Base-by-base conservation (phyloP, 2,113 vertebrate genomes). In the Polypterus senegalus region DNA sequence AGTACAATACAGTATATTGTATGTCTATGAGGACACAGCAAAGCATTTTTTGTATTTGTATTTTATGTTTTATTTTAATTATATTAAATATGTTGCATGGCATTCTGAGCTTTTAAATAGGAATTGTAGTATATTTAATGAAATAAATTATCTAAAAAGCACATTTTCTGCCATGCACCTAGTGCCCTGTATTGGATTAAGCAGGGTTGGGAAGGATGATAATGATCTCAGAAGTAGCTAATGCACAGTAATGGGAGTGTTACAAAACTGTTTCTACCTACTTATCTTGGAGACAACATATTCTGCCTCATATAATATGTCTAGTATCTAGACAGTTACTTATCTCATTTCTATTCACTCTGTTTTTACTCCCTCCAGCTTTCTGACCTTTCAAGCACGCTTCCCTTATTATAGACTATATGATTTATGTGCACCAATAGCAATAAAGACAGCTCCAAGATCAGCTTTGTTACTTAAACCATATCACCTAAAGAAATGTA, bases 401-500 rank as follows among this genome's bases (percentile, higher is more conserved):
- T 73, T 68, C 68, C 77, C 66, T 76, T 76, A 72, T 73, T 78
- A 72, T 47, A 69, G 61, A 72, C 56, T 49, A n/a, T 67, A 73
- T 80, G 73, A 82, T 84, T 83, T 81, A 81, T 3, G 7, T 75
- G 63, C 60, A 52, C 47, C 0, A 66, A 72, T 69, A 73, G 66
- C 48, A 62, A 59, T 45, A 69, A 48, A 76, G 74, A 75, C 70
- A 79, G 75, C 44, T 64, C 61, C 67, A 69, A 81, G 76, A 81
- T 78, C 71, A 76, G 68, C 68, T 74, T 57, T 1, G 3, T 66
- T 75, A 75, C 62, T 70, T 72, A 62, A 46, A 44, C 65, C 60
- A 69, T 61, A 73, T 65, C 68, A 66, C 54, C 59, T 69, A 67
- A 69, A 70, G 66, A 76, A 55, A 47, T 63, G 47, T 68, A 75